A percentile compares a stretch with the other conserved stretches of the same genome.
Evolutionary conservation across 2,888 invertebrate species (phyloP).

Genomic region (Tupiocoris notatus): DNA sequence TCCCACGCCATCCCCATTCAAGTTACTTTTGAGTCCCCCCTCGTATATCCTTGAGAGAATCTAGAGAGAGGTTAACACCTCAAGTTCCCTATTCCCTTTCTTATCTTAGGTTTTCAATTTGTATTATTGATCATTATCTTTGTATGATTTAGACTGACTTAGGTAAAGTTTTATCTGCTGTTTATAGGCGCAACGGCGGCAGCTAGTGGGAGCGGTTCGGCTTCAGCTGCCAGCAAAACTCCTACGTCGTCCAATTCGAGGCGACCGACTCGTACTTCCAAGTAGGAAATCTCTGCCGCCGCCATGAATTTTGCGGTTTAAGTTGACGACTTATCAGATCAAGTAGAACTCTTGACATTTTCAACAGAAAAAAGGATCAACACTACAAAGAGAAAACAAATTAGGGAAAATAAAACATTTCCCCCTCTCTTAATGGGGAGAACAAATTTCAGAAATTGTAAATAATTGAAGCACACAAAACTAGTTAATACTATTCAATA

Average conservation of each 20-base stretch:
- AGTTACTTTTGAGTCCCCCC: too few relatives aligned
- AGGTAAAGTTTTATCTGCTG: slow-evolving; percentile 50
- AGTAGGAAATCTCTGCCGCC: slow-evolving; percentile 10
- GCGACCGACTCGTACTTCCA: slow-evolving; percentile 32
- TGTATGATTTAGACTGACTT: slow-evolving; percentile 45
- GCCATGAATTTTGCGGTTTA: neutral
- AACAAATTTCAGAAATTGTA: neutral
- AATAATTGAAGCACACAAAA: neutral
- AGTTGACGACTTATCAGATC: neutral
- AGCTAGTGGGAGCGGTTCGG: slow-evolving; percentile 52
- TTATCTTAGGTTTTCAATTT: neutral
- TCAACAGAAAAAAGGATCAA: too few relatives aligned
- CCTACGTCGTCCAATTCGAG: slow-evolving; percentile 12
- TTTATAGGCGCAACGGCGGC: slow-evolving; percentile 51
- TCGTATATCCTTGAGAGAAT: too few relatives aligned
- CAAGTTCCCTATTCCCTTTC: too few relatives aligned
- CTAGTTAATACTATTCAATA: too few relatives aligned
- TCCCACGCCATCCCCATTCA: too few relatives aligned
- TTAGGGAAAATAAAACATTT: neutral
- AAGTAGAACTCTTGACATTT: neutral
- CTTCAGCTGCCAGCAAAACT: slow-evolving; percentile 48
- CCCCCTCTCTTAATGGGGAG: neutral
- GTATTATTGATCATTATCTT: neutral
- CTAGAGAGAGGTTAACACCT: too few relatives aligned
- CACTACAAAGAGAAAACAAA: slow-evolving; percentile 22